Evolutionary conservation across 2,113 vertebrate genomes (phyloP), one percentile per base, ranked within the genome.

Genomic region (Trachemys scripta): DNA sequence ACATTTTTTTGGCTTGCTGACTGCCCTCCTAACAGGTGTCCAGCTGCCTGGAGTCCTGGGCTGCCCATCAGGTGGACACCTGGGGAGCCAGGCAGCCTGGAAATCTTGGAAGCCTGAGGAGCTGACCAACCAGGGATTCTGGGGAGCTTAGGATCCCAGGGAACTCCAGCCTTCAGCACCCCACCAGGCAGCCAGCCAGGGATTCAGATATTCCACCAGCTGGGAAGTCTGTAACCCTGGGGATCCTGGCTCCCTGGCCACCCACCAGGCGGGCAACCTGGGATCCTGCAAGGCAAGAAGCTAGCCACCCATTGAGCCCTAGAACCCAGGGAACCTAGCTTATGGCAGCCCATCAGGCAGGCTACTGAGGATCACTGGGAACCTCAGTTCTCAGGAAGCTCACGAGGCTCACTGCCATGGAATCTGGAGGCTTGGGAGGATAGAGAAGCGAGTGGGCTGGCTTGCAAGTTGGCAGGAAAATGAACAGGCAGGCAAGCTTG

Each of bases 221-320:
- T 19, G 19, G 12, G 14, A 1, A 7, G 3, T 45, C 45, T 45
- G 29, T 35, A 57, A 25, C 1, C 8, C 17, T 80, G 72, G 72
- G 54, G 29, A 20, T 45, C 3, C 47, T 75, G 49, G 62, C 62
- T 59, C 5, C 80, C 42, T 45, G 62, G 91, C 7, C 29, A 3
- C 49, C 9, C 45, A 47, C 10, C 0, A 0, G 0, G 4, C 1
- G 38, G 50, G 53, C 0, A 1, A 3, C 14, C 14, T 7, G 24
- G 35, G n/a, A 27, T 69, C 62, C 35, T 69, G 31, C 35, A 69
- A 17, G 7, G 14, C 31, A 69, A 9, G 62, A 69, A 19, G 31
- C 17, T 69, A 35, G 17, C 31, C 35, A n/a, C 16, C 17, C 35
- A 57, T 17, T 8, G 16, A 69, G 62, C 16, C 6, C 2, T 69